phyloP scores from a whole-genome alignment of 2,797 vertebrate genomes.

The Serranus cabrilla region DNA sequence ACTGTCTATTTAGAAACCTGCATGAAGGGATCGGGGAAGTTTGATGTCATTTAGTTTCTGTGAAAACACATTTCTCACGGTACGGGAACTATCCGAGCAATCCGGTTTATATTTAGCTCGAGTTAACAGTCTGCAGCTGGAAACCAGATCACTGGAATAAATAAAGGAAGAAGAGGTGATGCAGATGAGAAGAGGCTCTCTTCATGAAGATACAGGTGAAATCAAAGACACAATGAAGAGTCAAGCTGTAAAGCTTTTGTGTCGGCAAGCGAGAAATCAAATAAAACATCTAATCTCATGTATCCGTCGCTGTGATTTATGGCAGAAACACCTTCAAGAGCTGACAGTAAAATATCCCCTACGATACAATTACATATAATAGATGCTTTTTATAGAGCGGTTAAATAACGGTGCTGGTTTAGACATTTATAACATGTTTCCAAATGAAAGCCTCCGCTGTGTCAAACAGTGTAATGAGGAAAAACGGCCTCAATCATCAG shows the following conservation, averaged over 20 bases:
- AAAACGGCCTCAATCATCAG: too few relatives aligned
- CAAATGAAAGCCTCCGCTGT: too few relatives aligned
- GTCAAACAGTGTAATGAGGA: too few relatives aligned
- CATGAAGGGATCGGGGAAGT: constrained; percentile 3
- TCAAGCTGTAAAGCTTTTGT: constrained; percentile 11
- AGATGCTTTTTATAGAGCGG: background rate
- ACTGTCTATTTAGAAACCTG: constrained; percentile 6
- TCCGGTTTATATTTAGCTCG: constrained; percentile 70
- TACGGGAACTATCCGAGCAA: constrained; percentile 67
- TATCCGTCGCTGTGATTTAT: constrained; percentile 22
- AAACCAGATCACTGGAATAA: constrained; percentile 49
- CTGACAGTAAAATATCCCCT: constrained; percentile 8
- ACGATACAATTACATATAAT: constrained; percentile 7
- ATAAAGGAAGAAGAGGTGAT: constrained; percentile 29
- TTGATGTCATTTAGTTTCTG: constrained; percentile 19
- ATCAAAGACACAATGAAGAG: constrained; percentile 11
- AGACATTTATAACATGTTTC: background rate
- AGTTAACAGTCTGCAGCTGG: constrained; percentile 38
- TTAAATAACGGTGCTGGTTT: background rate
- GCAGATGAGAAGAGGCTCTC: constrained; percentile 12
- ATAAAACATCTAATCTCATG: constrained; percentile 29
- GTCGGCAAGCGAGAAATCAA: background rate
- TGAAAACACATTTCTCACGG: constrained; percentile 24
- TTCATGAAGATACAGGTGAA: background rate
- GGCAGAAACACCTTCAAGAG: background rate